Evolutionary conservation across 2,888 invertebrate species (phyloP), one percentile per base, ranked within the genome.

Genomic region (Chelonus formosanus): DNA sequence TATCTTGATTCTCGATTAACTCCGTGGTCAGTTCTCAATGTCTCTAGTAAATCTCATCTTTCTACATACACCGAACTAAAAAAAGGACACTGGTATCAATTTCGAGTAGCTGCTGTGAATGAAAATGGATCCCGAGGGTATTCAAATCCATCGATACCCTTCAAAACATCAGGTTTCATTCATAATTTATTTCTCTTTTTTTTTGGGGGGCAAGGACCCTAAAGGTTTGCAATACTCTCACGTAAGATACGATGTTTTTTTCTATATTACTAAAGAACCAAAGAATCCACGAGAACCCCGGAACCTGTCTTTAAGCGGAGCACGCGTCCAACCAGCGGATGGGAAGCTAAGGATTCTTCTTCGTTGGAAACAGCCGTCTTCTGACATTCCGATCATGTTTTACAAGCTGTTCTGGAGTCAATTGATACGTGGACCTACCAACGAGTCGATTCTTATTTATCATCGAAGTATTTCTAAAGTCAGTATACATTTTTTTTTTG

Each of bases 371-470:
- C 88, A 90, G 8, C 90, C 92, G 0, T 86, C 86, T 50, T 92
- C 92, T 0, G 92, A 92, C 79, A 83, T 92, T 52, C 92, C 92
- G 0, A 88, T 93, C 55, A 87, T 88, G 67, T 87, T 87, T 73
- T 93, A 92, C 80, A 91, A 91, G 77, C 89, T 93, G 3, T 91
- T 89, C 77, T 92, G 92, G 91, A 92, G 92, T 69, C 85, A 90
- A 57, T 86, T 91, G 36, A 87, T 92, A 0, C 87, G 87, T 67
- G 90, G 90, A 0, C 84, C 88, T 5, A 86, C 86, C 7, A 87
- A 88, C 3, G 88, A 90, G 78, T 90, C 90, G 0, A 88, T 90
- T 43, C 84, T 90, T 31, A 89, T 90, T 5, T 87, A 88, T 72
- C 89, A 89, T 77, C 86, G 89, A 75, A 87, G 86, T 10, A 87